These are phyloP conservation scores for Heloderma charlesbogerti DNA, from an alignment of 2,113 vertebrate species.

Conservation along the genomic window DNA sequence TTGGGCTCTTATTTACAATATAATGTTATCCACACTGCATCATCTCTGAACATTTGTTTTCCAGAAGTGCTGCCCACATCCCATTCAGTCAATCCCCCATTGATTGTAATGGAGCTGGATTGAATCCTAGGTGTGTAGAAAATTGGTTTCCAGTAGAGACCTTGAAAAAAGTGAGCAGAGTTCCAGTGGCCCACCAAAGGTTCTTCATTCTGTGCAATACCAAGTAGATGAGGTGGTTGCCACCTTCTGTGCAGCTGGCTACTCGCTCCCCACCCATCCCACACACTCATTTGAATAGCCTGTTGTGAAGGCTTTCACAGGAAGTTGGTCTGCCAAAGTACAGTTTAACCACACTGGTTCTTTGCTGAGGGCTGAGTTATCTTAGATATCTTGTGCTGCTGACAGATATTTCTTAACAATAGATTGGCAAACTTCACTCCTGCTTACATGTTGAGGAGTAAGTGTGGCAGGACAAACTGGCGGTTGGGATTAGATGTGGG, in stretches of 20 bases:
- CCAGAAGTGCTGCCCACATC: not conserved
- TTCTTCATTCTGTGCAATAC: not conserved
- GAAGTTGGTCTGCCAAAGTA: accelerated
- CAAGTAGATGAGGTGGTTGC: not conserved
- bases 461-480: not conserved
- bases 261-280: not conserved
- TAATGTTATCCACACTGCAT: not conserved
- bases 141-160: accelerated
- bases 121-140: not conserved
- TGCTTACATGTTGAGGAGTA: not conserved
- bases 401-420: constrained; percentile 48
- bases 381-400: constrained; percentile 30
- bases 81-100: not conserved
- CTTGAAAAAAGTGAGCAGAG: not conserved
- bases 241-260: not conserved
- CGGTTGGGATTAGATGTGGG: not conserved
- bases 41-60: constrained; percentile 1
- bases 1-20: not conserved
- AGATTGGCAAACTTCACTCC: not conserved
- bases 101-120: not conserved
- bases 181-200: not conserved
- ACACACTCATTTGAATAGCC: not conserved
- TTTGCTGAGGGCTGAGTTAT: constrained; percentile 20
- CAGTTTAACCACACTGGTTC: not conserved
- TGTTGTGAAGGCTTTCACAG: not conserved